Conservation (phyloP, 2,113 vertebrate genomes). For the Ptychochromis oligacanthus region DNA sequence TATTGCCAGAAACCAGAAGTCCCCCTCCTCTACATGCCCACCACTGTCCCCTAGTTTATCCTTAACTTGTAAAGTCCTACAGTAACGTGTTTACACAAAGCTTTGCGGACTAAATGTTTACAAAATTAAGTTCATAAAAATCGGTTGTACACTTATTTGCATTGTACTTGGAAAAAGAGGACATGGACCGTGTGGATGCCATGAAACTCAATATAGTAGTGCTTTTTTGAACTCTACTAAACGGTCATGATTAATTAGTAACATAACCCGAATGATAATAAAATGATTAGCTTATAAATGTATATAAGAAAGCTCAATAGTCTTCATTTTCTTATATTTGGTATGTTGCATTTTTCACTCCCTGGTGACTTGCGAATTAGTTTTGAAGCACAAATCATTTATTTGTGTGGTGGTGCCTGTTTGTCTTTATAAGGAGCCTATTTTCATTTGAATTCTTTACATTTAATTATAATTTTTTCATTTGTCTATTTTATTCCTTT, state of each 20-base stretch:
- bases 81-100: not conserved
- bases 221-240: not conserved
- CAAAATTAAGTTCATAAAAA: not conserved
- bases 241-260: too few species aligned
- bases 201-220: not conserved
- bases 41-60: not conserved
- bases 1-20: not conserved
- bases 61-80: not conserved
- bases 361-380: fast-evolving
- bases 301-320: not conserved
- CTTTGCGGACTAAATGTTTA: not conserved
- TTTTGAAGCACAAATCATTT: too few species aligned
- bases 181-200: not conserved
- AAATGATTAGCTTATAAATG: not conserved
- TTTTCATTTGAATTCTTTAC: too few species aligned
- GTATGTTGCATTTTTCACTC: not conserved
- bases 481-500: not conserved
- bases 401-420: too few species aligned
- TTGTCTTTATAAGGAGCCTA: too few species aligned
- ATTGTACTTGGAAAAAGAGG: not conserved
- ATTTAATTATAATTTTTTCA: too few species aligned
- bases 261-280: not conserved
- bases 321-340: not conserved
- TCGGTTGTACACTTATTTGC: not conserved
- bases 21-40: conserved; percentile 5